Evolutionary conservation across 2,888 invertebrate species (phyloP), one percentile per base, ranked within the genome.

Genomic region (Homarus gammarus): DNA sequence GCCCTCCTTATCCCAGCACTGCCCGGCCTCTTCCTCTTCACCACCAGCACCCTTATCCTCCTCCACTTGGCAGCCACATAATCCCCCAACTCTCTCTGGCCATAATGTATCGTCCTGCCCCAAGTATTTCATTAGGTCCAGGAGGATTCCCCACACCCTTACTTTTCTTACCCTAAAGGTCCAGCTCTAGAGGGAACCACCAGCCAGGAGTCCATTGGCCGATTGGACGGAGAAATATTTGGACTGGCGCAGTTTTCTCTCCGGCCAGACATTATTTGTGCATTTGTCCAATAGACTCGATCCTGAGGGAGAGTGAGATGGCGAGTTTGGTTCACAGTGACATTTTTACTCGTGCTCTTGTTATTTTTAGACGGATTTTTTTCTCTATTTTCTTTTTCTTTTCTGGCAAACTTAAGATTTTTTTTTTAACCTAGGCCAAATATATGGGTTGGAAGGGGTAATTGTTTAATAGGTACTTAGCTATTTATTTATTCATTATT

Each of bases 181-280:
- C 64, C 27, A 64, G 8, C 31, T 64, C 27, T 8, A 15, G 64
- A 5, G 22, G 27, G 64, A 64, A 64, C 64, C 64, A 27, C 2
- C 8, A 27, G n/a, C n/a, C n/a, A n/a, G n/a, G 27, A 27, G 31
- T 64, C 64, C n/a, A 64, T 64, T 64, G 64, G 64, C 64, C 27
- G 27, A 64, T 64, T 64, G 64, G 64, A 64, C 64, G 64, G 64
- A 64, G 64, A 64, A 64, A 64, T 64, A 64, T 64, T 27, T 64
- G 64, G 27, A 64, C 64, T n/a, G 64, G 27, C 64, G 64, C 3
- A 1, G 5, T 64, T 64, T 22, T 64, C 12, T 44, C 12, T 31
- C 31, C 64, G 27, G 8, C 18, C 5, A 27, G 27, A 64, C 64
- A 64, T 64, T 64, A 64, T 27, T 64, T 64, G n/a, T 64, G 0